phyloP scores from a whole-genome alignment of 2,888 invertebrate species.

The Seira musarum region DNA sequence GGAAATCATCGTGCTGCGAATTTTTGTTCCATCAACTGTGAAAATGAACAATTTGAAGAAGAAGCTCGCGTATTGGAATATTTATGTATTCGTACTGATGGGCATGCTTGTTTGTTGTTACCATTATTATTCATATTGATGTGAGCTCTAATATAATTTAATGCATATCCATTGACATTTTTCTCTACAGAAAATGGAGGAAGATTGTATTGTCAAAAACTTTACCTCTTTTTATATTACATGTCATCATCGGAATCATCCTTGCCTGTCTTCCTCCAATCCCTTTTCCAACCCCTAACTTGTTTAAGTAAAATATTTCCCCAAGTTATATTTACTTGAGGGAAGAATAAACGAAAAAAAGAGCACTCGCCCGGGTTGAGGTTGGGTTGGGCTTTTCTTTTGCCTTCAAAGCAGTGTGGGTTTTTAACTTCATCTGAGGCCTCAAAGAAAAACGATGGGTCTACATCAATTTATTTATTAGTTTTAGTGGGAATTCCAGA shows the following conservation, averaged over 20 bases:
- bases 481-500: too few species aligned
- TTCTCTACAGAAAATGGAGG: neutral
- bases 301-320: too few species aligned
- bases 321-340: too few species aligned
- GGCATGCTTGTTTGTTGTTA: neutral
- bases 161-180: neutral
- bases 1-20: neutral
- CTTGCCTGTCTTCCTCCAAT: neutral
- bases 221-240: neutral
- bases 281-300: too few species aligned
- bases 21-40: neutral
- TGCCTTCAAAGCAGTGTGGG: too few species aligned
- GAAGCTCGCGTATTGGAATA: neutral
- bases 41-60: neutral
- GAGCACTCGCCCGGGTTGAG: too few species aligned
- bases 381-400: too few species aligned
- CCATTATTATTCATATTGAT: neutral
- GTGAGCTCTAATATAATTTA: neutral
- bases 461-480: too few species aligned
- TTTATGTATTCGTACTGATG: neutral
- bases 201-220: conserved; percentile 2
- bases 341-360: too few species aligned
- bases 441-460: too few species aligned
- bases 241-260: conserved; percentile 7
- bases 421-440: too few species aligned